Percentiles rank a stretch among this genome's conserved stretches.
These are phyloP conservation scores for Neodiprion fabricii DNA, from an alignment of 1,140 invertebrate genomes.

Conservation along the genomic window DNA sequence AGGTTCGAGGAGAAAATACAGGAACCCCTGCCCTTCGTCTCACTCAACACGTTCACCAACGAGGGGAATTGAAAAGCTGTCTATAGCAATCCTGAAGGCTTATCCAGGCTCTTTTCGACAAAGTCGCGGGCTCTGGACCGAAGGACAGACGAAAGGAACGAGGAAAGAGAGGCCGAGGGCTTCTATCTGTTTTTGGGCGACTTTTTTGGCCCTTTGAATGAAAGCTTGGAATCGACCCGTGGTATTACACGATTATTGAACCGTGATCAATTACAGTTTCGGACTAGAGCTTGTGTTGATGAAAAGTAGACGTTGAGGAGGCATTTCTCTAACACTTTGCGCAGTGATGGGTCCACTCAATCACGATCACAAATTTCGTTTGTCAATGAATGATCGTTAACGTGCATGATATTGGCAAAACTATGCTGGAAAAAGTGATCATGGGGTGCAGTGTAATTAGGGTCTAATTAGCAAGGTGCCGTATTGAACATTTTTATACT, in stretches of 20 bases:
- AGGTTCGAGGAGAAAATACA: slow-evolving; percentile 3
- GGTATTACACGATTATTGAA: neutral
- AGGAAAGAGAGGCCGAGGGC: neutral
- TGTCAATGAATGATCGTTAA: no score
- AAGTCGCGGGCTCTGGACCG: neutral
- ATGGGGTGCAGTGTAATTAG: no score
- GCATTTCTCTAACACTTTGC: no score
- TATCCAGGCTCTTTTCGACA: slow-evolving; percentile 12
- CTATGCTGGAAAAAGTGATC: no score
- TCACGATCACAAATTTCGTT: no score
- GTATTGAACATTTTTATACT: no score
- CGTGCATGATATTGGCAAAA: no score
- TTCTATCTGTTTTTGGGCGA: neutral
- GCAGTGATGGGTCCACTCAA: no score
- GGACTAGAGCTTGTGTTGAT: neutral
- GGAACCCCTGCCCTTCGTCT: slow-evolving; percentile 6
- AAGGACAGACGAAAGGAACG: neutral
- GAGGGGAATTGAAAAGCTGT: slow-evolving; percentile 20
- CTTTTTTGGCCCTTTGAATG: neutral
- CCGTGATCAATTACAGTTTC: neutral
- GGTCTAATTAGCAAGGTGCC: no score
- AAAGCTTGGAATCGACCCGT: neutral
- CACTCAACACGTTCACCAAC: slow-evolving; percentile 18
- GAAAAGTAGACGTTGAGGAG: no score
- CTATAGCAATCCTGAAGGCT: slow-evolving; percentile 17